phyloP scores from a whole-genome alignment of 2,888 invertebrate genomes.

The Trilocha varians region DNA sequence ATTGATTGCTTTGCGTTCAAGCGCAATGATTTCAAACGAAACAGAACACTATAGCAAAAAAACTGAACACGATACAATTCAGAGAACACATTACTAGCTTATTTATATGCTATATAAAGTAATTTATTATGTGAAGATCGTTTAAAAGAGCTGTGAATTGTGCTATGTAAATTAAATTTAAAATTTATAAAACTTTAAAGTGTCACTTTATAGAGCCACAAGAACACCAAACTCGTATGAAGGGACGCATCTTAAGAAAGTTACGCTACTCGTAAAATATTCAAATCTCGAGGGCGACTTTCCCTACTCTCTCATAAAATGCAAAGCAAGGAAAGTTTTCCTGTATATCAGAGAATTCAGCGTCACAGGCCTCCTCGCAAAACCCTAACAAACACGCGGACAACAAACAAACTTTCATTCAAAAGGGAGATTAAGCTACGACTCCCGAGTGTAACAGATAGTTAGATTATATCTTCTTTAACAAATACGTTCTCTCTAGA shows the following conservation, averaged over 20 bases:
- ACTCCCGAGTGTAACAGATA: constrained; percentile 12
- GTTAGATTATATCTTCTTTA: constrained; percentile 7
- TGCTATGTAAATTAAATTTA: neutral
- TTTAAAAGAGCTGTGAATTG: no score
- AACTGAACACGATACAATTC: no score
- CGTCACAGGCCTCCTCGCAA: constrained; percentile 28
- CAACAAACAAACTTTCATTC: constrained; percentile 60
- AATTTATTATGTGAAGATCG: no score
- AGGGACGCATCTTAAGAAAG: constrained; percentile 50
- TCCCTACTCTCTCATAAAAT: constrained; percentile 55
- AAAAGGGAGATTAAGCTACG: constrained; percentile 1
- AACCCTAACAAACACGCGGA: constrained; percentile 42
- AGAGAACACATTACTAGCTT: neutral
- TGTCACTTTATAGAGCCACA: constrained; percentile 11
- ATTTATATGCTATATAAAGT: no score
- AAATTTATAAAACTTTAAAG: neutral
- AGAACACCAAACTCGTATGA: constrained; percentile 40
- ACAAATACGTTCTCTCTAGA: no score
- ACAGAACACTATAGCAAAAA: no score
- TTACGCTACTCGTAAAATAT: constrained; percentile 61
- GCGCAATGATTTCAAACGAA: no score
- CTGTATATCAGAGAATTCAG: constrained; percentile 55
- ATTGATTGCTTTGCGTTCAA: neutral
- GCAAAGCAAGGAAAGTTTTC: constrained; percentile 64
- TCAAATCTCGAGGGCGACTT: constrained; percentile 61